Evolutionary conservation across 1,140 invertebrate genomes (phyloP).

Genomic region (Drosophila eugracilis): DNA sequence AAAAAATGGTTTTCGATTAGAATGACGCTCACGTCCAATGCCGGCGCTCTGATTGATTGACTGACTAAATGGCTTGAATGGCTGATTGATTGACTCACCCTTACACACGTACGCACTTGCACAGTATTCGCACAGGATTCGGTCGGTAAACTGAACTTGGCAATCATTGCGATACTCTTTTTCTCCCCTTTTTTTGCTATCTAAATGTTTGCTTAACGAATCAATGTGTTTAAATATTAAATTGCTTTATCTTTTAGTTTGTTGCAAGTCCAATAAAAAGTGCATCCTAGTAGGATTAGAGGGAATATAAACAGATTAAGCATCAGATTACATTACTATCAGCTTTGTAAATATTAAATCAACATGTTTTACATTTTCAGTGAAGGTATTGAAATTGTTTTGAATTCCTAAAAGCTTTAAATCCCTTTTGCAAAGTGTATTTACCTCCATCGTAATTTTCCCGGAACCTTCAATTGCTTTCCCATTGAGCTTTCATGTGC

Average conservation of each 20-base stretch:
- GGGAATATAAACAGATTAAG: no score
- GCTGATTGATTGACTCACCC: slow-evolving; percentile 75
- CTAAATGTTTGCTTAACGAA: not conserved
- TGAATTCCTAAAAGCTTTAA: not conserved
- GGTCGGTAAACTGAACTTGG: slow-evolving; percentile 4
- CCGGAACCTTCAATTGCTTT: slow-evolving; percentile 48
- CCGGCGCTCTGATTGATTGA: slow-evolving; percentile 71
- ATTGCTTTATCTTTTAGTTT: no score
- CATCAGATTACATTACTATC: no score
- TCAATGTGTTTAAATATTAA: not conserved
- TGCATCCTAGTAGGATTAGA: no score
- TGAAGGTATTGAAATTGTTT: not conserved
- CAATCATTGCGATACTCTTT: slow-evolving; percentile 26
- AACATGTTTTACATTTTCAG: not conserved
- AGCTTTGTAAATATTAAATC: not conserved
- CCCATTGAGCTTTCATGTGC: slow-evolving; percentile 46
- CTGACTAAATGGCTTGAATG: slow-evolving; percentile 81
- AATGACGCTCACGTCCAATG: slow-evolving; percentile 65
- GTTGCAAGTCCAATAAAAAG: no score
- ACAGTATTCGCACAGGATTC: slow-evolving; percentile 8
- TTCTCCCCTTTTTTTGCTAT: not conserved
- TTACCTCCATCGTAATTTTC: slow-evolving; percentile 34
- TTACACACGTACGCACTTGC: slow-evolving; percentile 49
- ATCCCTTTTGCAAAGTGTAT: slow-evolving; percentile 28
- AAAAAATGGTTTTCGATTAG: slow-evolving; percentile 70